phyloP scores from a whole-genome alignment of 2,797 vertebrate species.

The Phrynocephalus vlangalii region DNA sequence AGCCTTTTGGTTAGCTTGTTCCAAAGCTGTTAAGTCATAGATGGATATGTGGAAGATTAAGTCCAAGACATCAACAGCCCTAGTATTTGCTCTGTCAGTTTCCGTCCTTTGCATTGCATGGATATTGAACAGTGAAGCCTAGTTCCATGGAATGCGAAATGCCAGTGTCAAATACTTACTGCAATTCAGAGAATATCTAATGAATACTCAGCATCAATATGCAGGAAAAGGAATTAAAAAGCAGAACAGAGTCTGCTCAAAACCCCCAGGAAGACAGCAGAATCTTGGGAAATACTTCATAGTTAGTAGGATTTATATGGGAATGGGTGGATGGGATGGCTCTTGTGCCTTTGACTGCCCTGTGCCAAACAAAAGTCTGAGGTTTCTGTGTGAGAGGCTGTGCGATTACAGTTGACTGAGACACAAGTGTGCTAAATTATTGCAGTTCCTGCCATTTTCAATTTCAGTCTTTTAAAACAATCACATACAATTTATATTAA shows the following conservation, averaged over 20 bases:
- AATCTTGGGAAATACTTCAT: not conserved
- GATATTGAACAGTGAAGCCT: not conserved
- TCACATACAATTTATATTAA: not conserved
- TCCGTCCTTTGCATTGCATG: not conserved
- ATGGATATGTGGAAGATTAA: no score
- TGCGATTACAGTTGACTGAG: not conserved
- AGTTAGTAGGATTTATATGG: not conserved
- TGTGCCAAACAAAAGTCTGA: no score
- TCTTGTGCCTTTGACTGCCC: no score
- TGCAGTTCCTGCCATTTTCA: not conserved
- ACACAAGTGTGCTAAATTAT: not conserved
- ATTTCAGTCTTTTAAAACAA: not conserved
- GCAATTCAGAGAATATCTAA: not conserved
- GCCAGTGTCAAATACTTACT: not conserved
- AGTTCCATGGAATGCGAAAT: not conserved
- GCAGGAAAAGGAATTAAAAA: not conserved
- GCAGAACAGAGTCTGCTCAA: not conserved
- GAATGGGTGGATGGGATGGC: no score
- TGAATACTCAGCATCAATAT: not conserved
- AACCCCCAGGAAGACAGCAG: not conserved
- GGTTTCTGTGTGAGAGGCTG: not conserved
- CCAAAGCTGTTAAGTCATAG: no score
- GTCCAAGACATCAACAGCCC: not conserved
- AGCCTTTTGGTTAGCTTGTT: no score
- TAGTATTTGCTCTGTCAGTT: not conserved